Percentiles rank a stretch among this genome's conserved stretches.
Conservation (phyloP, 2,888 invertebrate genomes). For the Melieria picta region DNA sequence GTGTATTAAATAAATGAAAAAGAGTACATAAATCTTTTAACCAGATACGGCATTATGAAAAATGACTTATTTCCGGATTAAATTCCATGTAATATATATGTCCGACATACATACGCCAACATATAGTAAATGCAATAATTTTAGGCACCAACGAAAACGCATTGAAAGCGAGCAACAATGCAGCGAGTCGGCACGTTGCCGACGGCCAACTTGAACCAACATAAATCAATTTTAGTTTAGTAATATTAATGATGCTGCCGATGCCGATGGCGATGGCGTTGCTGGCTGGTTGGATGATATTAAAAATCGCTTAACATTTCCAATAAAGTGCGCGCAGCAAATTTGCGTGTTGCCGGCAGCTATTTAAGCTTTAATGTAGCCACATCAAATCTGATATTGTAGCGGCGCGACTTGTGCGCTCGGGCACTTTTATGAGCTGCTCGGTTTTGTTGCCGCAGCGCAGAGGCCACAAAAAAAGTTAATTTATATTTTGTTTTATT, state of each 20-base stretch:
- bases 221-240: constrained; percentile 21
- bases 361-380: too few relatives aligned
- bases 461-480: neutral
- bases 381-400: too few relatives aligned
- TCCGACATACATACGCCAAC: neutral
- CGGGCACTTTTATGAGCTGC: too few relatives aligned
- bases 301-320: too few relatives aligned
- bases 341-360: too few relatives aligned
- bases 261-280: neutral
- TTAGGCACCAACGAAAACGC: neutral
- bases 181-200: constrained; percentile 18
- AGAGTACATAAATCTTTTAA: too few relatives aligned
- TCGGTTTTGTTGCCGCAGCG: neutral
- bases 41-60: constrained; percentile 31
- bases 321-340: too few relatives aligned
- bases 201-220: neutral
- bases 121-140: constrained; percentile 1
- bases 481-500: too few relatives aligned
- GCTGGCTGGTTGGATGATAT: too few relatives aligned
- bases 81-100: neutral
- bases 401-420: too few relatives aligned
- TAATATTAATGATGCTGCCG: constrained; percentile 15
- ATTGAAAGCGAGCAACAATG: neutral
- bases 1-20: too few relatives aligned
- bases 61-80: constrained; percentile 40